phyloP scores from a whole-genome alignment of 1,140 invertebrate species.

The Brachionus angularis region DNA sequence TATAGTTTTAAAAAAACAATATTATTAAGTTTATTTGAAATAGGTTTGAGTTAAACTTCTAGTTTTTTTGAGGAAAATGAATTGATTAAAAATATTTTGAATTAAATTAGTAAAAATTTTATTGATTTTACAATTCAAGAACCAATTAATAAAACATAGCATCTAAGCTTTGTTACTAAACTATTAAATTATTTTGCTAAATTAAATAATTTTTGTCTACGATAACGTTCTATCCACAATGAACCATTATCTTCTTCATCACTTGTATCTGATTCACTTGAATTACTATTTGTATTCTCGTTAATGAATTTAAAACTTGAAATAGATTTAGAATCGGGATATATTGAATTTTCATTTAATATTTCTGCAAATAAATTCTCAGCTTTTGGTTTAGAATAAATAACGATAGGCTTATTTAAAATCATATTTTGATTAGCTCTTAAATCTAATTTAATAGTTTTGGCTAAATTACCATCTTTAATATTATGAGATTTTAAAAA shows the following conservation, averaged over 20 bases:
- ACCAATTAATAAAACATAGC: no score
- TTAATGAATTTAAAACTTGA: constrained; percentile 3
- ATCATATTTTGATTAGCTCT: constrained; percentile 22
- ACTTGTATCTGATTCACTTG: constrained; percentile 27
- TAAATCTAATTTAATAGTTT: constrained; percentile 7
- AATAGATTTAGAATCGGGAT: constrained; percentile 8
- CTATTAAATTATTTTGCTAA: no score
- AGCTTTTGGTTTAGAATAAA: constrained; percentile 28
- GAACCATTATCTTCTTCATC: background rate
- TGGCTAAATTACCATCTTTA: constrained; percentile 14
- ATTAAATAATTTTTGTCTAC: constrained; percentile 5
- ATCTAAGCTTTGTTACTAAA: no score
- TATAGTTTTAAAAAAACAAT: no score
- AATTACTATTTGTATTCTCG: background rate
- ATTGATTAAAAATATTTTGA: no score
- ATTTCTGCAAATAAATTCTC: constrained; percentile 13
- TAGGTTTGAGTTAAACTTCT: no score
- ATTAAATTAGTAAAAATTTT: no score
- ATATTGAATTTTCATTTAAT: background rate
- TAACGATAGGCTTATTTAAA: background rate
- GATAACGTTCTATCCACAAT: constrained; percentile 19
- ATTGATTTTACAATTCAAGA: no score
- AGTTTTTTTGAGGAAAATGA: no score
- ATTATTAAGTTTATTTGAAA: no score
- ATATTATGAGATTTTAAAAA: constrained; percentile 22